Percentiles rank a stretch among this genome's conserved stretches.
These are phyloP conservation scores for Thunnus thynnus DNA, from an alignment of 2,113 vertebrate genomes.

Conservation along the genomic window DNA sequence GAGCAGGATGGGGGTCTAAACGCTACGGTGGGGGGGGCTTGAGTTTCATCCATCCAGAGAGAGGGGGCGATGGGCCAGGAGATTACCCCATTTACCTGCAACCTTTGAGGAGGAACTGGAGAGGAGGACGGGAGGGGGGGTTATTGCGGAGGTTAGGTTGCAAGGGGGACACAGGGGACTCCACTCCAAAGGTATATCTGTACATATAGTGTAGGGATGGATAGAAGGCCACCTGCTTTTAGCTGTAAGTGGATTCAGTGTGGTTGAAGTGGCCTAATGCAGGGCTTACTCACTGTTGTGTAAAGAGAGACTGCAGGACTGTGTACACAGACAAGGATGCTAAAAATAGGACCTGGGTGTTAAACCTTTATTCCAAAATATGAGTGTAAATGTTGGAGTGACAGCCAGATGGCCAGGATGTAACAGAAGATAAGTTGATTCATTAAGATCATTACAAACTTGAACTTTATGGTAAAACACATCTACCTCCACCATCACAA, in stretches of 20 bases:
- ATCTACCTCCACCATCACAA: neutral
- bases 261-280: constrained; percentile 70
- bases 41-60: constrained; percentile 75
- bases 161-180: constrained; percentile 65
- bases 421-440: neutral
- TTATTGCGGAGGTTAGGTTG: constrained; percentile 64
- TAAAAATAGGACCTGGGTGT: constrained; percentile 18
- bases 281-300: constrained; percentile 22
- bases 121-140: constrained; percentile 48
- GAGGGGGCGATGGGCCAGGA: constrained; percentile 73
- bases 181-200: constrained; percentile 70
- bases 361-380: neutral
- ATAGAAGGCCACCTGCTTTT: constrained; percentile 75
- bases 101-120: constrained; percentile 73
- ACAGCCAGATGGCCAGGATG: neutral
- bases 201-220: constrained; percentile 55
- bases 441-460: neutral
- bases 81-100: constrained; percentile 81
- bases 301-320: constrained; percentile 22
- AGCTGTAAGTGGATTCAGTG: constrained; percentile 70
- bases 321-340: neutral
- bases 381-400: neutral
- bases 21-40: constrained; percentile 54
- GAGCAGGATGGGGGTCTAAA: constrained; percentile 58
- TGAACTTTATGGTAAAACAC: neutral